Evolutionary conservation across 2,888 invertebrate species (phyloP).

Genomic region (Chymomyza procnemis): DNA sequence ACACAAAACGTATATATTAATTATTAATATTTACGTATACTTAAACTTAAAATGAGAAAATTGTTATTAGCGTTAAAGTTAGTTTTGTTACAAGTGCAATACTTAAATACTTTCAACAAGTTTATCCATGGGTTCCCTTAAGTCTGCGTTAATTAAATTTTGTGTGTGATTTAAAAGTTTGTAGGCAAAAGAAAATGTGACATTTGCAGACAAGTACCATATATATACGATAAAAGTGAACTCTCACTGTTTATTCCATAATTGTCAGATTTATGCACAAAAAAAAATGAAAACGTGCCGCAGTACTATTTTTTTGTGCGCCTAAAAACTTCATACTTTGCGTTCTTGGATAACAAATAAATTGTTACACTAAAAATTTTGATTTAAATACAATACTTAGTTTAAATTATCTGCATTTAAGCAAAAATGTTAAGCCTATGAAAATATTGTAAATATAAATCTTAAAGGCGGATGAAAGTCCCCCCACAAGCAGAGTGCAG

Average conservation of each 20-base stretch:
- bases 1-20: conserved; percentile 44
- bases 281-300: background rate
- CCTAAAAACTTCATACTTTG: too few relatives aligned
- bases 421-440: conserved; percentile 29
- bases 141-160: background rate
- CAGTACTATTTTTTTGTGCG: background rate
- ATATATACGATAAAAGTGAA: background rate
- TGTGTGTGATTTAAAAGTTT: background rate
- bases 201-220: background rate
- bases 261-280: background rate
- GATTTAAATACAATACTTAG: background rate
- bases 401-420: conserved; percentile 4
- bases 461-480: conserved; percentile 77
- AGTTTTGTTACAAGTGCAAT: conserved; percentile 70
- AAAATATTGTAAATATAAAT: conserved; percentile 63
- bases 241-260: too few relatives aligned
- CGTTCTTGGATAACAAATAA: too few relatives aligned
- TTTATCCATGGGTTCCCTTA: conserved; percentile 38
- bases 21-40: conserved; percentile 47
- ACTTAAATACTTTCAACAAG: conserved; percentile 46
- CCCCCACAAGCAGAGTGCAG: conserved; percentile 63
- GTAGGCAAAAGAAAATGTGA: background rate
- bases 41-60: conserved; percentile 51
- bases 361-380: background rate
- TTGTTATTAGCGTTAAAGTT: conserved; percentile 71